These are phyloP conservation scores for Eudasyphora cyanicolor DNA, from an alignment of 2,888 invertebrate species.

Conservation along the genomic window DNA sequence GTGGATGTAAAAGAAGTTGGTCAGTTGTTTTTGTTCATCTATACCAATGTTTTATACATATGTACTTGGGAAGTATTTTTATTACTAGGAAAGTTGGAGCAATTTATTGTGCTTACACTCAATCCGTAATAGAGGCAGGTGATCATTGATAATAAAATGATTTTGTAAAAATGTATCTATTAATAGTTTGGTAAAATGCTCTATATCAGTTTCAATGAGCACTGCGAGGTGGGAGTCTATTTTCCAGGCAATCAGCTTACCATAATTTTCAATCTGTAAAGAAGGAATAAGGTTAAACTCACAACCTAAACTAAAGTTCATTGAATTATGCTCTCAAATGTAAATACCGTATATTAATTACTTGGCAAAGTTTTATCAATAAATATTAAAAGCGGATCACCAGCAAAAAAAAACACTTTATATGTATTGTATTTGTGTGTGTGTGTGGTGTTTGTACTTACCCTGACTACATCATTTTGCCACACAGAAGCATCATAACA, in stretches of 20 bases:
- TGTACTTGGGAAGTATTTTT: too few relatives aligned
- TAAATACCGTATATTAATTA: not conserved
- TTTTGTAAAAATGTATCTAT: constrained; percentile 87
- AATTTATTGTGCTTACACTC: constrained; percentile 83
- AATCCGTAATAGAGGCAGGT: constrained; percentile 87
- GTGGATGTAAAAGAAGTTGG: too few relatives aligned
- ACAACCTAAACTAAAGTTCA: too few relatives aligned
- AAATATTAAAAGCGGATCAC: too few relatives aligned
- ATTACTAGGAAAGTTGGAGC: not conserved
- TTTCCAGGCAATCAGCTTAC: constrained; percentile 90
- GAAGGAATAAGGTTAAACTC: too few relatives aligned
- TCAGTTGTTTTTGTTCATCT: too few relatives aligned
- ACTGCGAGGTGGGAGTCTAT: constrained; percentile 87
- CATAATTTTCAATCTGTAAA: constrained; percentile 88
- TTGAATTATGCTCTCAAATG: too few relatives aligned
- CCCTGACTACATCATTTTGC: constrained; percentile 55
- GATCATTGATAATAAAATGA: constrained; percentile 88
- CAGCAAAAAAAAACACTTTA: too few relatives aligned
- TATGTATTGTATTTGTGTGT: too few relatives aligned
- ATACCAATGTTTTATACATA: too few relatives aligned
- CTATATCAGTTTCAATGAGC: constrained; percentile 88
- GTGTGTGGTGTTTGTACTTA: constrained; percentile 24
- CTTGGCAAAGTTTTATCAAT: constrained; percentile 5
- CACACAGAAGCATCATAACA: constrained; percentile 33
- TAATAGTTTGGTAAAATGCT: constrained; percentile 85